Conservation (phyloP, 1,140 invertebrate genomes). For the Hesperophylax magnus region DNA sequence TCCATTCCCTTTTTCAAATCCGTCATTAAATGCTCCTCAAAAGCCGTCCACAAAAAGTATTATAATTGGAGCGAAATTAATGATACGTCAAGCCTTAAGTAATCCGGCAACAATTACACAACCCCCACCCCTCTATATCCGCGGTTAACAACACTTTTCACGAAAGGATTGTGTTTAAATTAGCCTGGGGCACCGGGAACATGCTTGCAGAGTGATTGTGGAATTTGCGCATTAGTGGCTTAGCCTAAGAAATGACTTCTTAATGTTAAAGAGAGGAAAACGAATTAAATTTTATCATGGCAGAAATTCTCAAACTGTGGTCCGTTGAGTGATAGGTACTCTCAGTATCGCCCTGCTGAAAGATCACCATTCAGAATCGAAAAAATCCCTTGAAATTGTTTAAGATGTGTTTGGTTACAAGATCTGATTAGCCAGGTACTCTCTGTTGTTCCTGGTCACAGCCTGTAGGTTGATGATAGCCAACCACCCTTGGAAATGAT, state of each 20-base stretch:
- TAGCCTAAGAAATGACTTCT: neutral
- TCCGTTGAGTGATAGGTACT: neutral
- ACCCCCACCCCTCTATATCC: neutral
- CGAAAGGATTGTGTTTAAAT: too few species aligned
- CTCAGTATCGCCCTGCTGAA: too few species aligned
- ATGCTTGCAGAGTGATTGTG: neutral
- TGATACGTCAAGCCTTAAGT: conserved; percentile 32
- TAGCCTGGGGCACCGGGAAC: too few species aligned
- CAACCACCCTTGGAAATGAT: too few species aligned
- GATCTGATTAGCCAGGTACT: too few species aligned
- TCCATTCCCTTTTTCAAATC: too few species aligned
- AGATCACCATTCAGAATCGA: too few species aligned
- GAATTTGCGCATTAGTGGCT: conserved; percentile 2
- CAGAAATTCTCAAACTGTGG: neutral
- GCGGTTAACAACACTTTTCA: too few species aligned
- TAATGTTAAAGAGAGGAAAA: neutral
- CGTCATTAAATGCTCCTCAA: conserved; percentile 13
- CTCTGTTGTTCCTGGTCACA: too few species aligned
- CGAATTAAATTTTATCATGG: neutral
- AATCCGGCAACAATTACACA: neutral
- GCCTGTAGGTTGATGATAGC: too few species aligned
- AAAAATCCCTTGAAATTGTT: too few species aligned
- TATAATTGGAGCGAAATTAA: conserved; percentile 47
- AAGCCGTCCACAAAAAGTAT: conserved; percentile 34
- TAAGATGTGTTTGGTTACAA: too few species aligned